Evolutionary conservation across 1,140 invertebrate species (phyloP).

Genomic region (Diploscapter pachys): DNA sequence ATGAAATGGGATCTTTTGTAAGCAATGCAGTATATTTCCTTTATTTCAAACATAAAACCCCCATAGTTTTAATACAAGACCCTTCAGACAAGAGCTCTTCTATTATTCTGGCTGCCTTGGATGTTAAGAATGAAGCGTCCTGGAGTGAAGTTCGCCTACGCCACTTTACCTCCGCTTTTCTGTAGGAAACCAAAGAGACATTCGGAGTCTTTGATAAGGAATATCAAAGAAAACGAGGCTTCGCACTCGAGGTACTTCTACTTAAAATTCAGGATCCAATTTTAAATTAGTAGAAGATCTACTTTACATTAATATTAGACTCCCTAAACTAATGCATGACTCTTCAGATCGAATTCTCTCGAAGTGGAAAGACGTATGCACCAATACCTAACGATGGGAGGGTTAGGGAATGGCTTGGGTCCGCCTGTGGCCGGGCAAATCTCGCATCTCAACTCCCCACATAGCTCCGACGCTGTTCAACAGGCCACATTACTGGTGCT

Average conservation of each 20-base stretch:
- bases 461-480: constrained; percentile 38
- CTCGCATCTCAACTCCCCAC: constrained; percentile 7
- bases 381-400: constrained; percentile 40
- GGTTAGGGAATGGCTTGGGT: constrained; percentile 27
- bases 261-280: background rate
- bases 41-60: constrained; percentile 4
- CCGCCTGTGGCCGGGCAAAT: constrained; percentile 14
- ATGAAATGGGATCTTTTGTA: constrained; percentile 89
- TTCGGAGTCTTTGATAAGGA: constrained; percentile 53
- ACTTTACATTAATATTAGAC: constrained; percentile 33
- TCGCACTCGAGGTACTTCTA: constrained; percentile 10
- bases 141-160: constrained; percentile 50
- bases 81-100: constrained; percentile 51
- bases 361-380: constrained; percentile 53
- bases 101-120: constrained; percentile 56
- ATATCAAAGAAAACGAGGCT: constrained; percentile 51
- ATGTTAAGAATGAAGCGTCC: constrained; percentile 54
- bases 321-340: constrained; percentile 17
- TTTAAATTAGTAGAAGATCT: background rate
- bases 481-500: constrained; percentile 48
- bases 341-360: constrained; percentile 36
- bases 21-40: background rate
- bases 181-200: constrained; percentile 54
- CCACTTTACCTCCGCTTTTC: constrained; percentile 51
- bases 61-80: background rate